Base-by-base conservation (phyloP, 2,888 invertebrate species). In the Atethmia centrago region DNA sequence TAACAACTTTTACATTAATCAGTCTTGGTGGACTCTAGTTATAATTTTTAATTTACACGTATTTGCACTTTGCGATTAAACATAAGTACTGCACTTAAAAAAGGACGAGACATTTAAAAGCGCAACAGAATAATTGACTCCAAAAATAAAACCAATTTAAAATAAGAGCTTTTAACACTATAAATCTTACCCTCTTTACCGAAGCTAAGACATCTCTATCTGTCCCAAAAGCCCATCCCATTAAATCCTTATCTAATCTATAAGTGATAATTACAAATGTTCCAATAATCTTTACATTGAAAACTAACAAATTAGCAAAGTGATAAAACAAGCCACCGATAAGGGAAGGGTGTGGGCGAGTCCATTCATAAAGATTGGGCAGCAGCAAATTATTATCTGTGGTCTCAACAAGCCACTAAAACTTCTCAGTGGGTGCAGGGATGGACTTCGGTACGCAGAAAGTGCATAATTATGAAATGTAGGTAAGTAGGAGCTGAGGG, bases 281-380 rank as follows among this genome's bases (percentile, higher is more conserved):
- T 75, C 51, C 68, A 69, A 70, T 66, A 69, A 79, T 82, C 75
- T 75, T 75, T 70, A 79, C 75, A 79, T 71, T 79, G 61, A 78
- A 83, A 83, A 83, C 80, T 71, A 73, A 84, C 82, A 73, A 84
- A 79, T 82, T 79, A 82, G 79, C 65, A 21, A 36, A 59, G 59
- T 59, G 68, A 72, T 65, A 73, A 74, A 71, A 77, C 68, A 77
- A 65, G 75, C 75, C 72, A 55, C 76, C 64, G 69, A 82, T 77
- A 72, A 65, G 70, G 40, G 61, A 70, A 72, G 72, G 74, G 85
- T 77, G 79, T 79, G 71, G 59, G 69, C 62, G 62, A 63, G 74
- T 79, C 84, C 87, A 89, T 89, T 88, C 89, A 89, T 85, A 85
- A 88, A 85, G 66, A 71, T 71, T 68, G 59, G 36, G 21, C 19